Percentiles rank a stretch among this genome's conserved stretches.
These are phyloP conservation scores for Urocitellus parryii DNA, from an alignment of 2,113 vertebrate species.

Conservation along the genomic window DNA sequence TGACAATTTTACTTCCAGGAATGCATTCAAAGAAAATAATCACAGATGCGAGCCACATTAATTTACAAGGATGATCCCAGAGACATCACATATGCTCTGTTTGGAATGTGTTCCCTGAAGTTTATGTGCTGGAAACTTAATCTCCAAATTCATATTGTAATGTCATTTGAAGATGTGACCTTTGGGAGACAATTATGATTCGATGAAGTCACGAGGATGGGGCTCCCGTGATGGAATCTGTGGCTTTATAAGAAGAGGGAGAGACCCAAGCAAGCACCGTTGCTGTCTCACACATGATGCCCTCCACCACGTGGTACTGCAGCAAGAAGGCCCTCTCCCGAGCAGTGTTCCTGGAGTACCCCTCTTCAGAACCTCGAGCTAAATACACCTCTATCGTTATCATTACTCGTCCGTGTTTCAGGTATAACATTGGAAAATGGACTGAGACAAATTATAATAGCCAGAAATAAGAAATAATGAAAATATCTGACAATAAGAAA, in stretches of 20 bases:
- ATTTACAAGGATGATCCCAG: background rate
- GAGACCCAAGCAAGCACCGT: background rate
- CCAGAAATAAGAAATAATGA: background rate
- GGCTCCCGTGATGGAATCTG: no score
- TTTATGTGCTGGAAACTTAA: background rate
- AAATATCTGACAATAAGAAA: background rate
- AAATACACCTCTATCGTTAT: background rate
- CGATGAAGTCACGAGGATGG: background rate
- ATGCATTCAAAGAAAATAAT: background rate
- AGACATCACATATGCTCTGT: background rate
- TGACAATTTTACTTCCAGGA: slow-evolving; percentile 9
- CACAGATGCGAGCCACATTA: background rate
- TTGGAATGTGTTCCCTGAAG: background rate
- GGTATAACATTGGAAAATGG: background rate
- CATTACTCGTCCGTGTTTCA: background rate
- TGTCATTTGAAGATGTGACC: background rate
- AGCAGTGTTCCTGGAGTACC: background rate
- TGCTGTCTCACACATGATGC: no score
- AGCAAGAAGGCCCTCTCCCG: background rate
- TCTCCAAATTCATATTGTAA: background rate
- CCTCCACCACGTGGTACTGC: background rate
- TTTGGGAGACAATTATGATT: background rate
- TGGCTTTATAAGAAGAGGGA: background rate
- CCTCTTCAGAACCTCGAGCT: background rate
- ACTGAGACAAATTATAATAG: background rate